Evolutionary conservation across 2,113 vertebrate genomes (phyloP).

Genomic region (Calyptommatus sinebrachiatus): DNA sequence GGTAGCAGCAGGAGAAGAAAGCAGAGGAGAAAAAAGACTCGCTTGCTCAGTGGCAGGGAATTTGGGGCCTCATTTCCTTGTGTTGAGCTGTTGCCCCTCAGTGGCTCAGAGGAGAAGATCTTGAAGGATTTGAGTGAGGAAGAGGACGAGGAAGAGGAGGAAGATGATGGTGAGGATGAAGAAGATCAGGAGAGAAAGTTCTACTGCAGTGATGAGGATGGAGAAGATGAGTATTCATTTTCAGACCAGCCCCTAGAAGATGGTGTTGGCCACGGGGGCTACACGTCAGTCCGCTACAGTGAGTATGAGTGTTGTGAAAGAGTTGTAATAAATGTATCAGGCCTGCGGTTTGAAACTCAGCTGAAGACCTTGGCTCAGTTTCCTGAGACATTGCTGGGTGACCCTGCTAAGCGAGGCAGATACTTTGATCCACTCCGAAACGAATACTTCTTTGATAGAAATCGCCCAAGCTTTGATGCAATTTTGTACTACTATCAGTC

Average conservation of each 20-base stretch:
- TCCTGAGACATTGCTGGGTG: constrained; percentile 91
- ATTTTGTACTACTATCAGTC: constrained; percentile 98
- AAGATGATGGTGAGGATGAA: constrained; percentile 59
- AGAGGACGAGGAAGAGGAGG: constrained; percentile 81
- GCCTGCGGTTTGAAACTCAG: constrained; percentile 94
- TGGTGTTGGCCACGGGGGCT: constrained; percentile 70
- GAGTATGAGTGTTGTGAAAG: constrained; percentile 92
- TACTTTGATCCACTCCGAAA: constrained; percentile 97
- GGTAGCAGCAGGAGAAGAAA: constrained; percentile 59
- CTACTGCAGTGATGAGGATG: constrained; percentile 82
- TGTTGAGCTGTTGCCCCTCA: constrained; percentile 88
- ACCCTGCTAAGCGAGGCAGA: constrained; percentile 88
- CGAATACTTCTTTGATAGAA: constrained; percentile 97
- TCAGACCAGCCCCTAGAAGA: constrained; percentile 80
- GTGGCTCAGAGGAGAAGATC: constrained; percentile 93
- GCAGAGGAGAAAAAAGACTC: constrained; percentile 59
- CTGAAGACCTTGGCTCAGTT: constrained; percentile 96
- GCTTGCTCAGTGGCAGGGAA: constrained; percentile 58
- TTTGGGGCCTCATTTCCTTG: constrained; percentile 79
- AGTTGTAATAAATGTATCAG: constrained; percentile 96
- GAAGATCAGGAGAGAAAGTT: constrained; percentile 79
- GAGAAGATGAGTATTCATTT: constrained; percentile 83
- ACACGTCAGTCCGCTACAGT: constrained; percentile 83
- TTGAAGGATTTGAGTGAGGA: constrained; percentile 90
- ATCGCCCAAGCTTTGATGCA: constrained; percentile 95